These are phyloP conservation scores for Lateolabrax maculatus DNA, from an alignment of 2,797 vertebrate genomes.

Conservation along the genomic window DNA sequence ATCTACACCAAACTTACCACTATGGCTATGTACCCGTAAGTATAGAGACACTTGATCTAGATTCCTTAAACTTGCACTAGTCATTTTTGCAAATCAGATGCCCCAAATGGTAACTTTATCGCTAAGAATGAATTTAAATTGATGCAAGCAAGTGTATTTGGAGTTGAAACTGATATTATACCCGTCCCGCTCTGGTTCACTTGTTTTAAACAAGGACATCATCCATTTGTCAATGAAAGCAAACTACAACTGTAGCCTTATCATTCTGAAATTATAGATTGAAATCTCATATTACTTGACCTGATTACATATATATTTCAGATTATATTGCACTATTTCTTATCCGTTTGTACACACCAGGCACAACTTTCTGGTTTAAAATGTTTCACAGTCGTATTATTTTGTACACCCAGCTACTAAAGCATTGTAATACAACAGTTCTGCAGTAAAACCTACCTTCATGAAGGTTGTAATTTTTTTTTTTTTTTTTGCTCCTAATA, in stretches of 20 bases:
- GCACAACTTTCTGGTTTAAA: background rate
- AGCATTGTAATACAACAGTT: background rate
- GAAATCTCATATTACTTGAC: background rate
- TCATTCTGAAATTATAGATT: background rate
- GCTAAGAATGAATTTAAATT: background rate
- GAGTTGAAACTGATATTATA: too few species aligned
- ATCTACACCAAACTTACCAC: conserved; percentile 97
- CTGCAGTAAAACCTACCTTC: background rate
- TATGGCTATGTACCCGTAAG: conserved; percentile 99
- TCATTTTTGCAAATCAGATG: background rate
- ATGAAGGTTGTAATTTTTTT: background rate
- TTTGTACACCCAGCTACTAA: background rate
- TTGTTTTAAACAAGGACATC: background rate
- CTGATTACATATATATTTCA: background rate
- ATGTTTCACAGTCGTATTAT: background rate
- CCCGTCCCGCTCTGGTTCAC: background rate
- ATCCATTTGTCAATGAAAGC: background rate
- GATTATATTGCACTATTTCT: background rate
- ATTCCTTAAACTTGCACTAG: background rate
- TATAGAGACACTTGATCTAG: conserved; percentile 58
- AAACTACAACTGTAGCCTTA: background rate
- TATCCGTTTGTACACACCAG: background rate
- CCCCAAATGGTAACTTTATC: background rate
- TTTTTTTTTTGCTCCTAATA: background rate
- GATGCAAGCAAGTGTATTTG: background rate